A percentile compares a stretch with the other conserved stretches of the same genome.
phyloP scores from a whole-genome alignment of 2,888 invertebrate genomes.

The Cryptops parisi region DNA sequence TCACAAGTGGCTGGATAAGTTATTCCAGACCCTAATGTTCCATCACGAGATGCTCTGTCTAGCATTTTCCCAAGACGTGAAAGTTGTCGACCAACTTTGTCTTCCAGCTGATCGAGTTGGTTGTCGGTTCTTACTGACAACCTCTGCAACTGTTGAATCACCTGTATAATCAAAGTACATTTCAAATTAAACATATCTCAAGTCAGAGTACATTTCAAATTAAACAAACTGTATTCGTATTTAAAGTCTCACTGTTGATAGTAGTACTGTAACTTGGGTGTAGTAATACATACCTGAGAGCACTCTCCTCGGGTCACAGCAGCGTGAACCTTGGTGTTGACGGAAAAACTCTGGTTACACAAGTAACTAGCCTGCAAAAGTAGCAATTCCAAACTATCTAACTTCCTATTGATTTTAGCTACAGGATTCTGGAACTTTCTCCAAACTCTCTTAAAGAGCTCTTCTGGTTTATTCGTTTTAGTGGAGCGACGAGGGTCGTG shows the following conservation, averaged over 20 bases:
- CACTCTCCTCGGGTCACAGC: slow-evolving; percentile 7
- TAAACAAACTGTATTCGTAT: not conserved
- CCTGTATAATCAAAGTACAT: not conserved
- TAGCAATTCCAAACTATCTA: slow-evolving; percentile 4
- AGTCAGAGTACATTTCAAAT: too few relatives aligned
- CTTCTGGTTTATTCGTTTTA: not conserved
- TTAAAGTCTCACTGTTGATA: not conserved
- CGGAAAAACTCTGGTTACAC: slow-evolving; percentile 5
- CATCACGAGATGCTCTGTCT: not conserved
- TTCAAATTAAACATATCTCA: too few relatives aligned
- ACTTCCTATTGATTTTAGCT: slow-evolving; percentile 5
- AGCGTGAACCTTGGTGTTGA: slow-evolving; percentile 2
- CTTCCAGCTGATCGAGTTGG: slow-evolving; percentile 5
- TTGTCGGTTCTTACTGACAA: slow-evolving; percentile 7
- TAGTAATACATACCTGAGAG: too few relatives aligned
- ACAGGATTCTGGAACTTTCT: slow-evolving; percentile 12
- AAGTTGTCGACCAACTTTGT: slow-evolving; percentile 5
- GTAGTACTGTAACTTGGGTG: not conserved
- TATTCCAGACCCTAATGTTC: not conserved
- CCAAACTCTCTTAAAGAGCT: slow-evolving; percentile 4
- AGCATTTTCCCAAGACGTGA: not conserved
- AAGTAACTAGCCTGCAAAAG: not conserved
- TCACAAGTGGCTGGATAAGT: slow-evolving; percentile 17
- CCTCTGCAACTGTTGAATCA: not conserved
- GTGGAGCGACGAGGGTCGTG: not conserved